phyloP scores from a whole-genome alignment of 2,113 vertebrate species.

The Dolichotis patagonum region DNA sequence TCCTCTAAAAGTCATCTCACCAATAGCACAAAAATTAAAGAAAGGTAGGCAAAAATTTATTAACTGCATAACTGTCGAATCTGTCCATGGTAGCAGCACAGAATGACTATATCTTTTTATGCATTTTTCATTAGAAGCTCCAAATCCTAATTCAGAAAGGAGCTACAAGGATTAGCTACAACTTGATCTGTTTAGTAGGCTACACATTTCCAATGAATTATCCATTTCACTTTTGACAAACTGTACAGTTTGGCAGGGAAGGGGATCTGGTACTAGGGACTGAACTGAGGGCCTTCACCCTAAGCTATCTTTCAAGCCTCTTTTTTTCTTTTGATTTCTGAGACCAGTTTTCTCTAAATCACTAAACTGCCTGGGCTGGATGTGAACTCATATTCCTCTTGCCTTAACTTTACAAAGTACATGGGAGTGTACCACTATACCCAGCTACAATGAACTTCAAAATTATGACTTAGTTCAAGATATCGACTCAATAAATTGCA shows the following conservation, averaged over 20 bases:
- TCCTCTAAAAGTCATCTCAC: background rate
- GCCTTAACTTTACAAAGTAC: background rate
- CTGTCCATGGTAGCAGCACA: background rate
- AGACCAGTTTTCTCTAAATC: background rate
- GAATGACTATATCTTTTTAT: background rate
- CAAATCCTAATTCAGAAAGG: background rate
- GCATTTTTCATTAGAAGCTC: background rate
- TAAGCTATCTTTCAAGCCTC: background rate
- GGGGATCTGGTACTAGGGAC: background rate
- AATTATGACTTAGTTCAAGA: background rate
- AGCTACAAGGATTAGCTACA: background rate
- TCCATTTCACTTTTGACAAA: background rate
- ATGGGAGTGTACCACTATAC: background rate
- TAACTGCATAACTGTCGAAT: background rate
- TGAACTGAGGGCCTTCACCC: background rate
- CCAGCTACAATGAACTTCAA: background rate
- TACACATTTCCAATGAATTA: background rate
- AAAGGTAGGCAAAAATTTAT: background rate
- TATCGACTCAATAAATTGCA: conserved; percentile 15
- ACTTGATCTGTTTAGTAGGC: background rate
- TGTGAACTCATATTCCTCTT: background rate
- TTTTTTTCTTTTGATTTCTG: background rate
- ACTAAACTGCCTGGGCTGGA: background rate
- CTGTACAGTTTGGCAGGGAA: background rate
- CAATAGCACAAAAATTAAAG: background rate